Percentiles rank a stretch among this genome's conserved stretches.
phyloP scores from a whole-genome alignment of 2,113 vertebrate genomes.

The Eulemur rufifrons region DNA sequence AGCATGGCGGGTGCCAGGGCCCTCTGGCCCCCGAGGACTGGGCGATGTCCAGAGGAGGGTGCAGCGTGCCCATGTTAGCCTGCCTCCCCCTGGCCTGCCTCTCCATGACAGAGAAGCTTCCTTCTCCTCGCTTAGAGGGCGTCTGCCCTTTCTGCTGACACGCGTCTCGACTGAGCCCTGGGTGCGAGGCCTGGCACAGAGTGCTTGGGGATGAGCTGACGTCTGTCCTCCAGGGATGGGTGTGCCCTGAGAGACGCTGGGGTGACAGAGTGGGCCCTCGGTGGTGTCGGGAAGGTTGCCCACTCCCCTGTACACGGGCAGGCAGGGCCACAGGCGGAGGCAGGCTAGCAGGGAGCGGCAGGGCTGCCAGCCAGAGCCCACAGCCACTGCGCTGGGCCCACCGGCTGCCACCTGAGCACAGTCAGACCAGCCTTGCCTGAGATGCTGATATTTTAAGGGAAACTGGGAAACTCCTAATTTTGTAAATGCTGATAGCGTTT shows the following conservation, averaged over 20 bases:
- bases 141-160: not conserved
- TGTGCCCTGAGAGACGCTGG: rapidly evolving
- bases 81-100: not conserved
- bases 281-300: not conserved
- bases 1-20: not conserved
- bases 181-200: not conserved
- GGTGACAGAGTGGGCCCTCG: rapidly evolving
- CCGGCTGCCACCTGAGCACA: not conserved
- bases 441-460: not conserved
- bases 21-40: not conserved
- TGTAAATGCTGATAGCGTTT: not conserved
- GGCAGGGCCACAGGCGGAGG: not conserved
- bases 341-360: too few species aligned
- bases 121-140: not conserved
- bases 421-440: not conserved
- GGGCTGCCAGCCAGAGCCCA: not conserved
- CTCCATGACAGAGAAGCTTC: not conserved
- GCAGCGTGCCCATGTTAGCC: too few species aligned
- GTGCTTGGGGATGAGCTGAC: not conserved
- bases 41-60: not conserved
- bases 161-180: not conserved
- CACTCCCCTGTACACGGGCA: rapidly evolving
- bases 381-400: not conserved
- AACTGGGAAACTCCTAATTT: not conserved
- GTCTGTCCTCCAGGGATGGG: not conserved